Evolutionary conservation across 2,888 invertebrate species (phyloP).

Genomic region (Endomychus coccineus): DNA sequence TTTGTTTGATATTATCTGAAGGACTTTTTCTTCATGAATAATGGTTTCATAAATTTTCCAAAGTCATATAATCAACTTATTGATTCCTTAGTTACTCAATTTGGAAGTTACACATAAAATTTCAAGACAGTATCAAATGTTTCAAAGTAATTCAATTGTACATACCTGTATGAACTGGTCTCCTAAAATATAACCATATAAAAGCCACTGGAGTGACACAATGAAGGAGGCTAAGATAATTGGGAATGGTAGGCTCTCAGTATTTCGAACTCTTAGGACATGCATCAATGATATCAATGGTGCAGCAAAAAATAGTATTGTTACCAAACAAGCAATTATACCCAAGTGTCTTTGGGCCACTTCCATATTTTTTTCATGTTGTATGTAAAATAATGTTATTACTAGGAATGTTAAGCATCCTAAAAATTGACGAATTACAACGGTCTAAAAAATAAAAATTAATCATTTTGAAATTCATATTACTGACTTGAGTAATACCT

Average conservation of each 20-base stretch:
- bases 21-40: too few species aligned
- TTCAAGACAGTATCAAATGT: neutral
- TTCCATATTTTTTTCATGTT: conserved; percentile 48
- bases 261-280: conserved; percentile 70
- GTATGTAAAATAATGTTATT: conserved; percentile 52
- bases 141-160: neutral
- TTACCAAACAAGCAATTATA: conserved; percentile 61
- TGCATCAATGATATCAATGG: conserved; percentile 73
- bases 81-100: too few species aligned
- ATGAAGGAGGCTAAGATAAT: conserved; percentile 77
- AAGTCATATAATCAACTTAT: too few species aligned
- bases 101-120: too few species aligned
- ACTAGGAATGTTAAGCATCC: conserved; percentile 48
- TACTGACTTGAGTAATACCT: too few species aligned
- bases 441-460: conserved; percentile 38
- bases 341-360: conserved; percentile 58
- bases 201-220: conserved; percentile 75
- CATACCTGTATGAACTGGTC: conserved; percentile 73
- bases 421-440: conserved; percentile 56
- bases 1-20: too few species aligned
- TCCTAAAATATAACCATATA: conserved; percentile 71
- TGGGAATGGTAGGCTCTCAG: conserved; percentile 82
- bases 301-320: conserved; percentile 73
- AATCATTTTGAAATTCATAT: too few species aligned
- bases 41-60: too few species aligned